Conservation (phyloP, 2,888 invertebrate species). For the Sesamia inferens region DNA sequence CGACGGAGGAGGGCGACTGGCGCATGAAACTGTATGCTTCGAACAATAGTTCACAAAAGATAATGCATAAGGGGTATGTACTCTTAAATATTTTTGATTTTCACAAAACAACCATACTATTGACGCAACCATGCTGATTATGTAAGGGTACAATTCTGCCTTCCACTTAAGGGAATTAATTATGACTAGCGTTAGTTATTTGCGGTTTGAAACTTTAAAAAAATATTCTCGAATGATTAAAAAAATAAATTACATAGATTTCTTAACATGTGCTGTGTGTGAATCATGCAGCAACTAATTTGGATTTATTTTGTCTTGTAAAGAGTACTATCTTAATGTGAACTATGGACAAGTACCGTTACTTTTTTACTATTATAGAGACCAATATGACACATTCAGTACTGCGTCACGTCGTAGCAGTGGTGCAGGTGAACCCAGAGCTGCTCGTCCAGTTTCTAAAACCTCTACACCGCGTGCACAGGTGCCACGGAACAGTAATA, state of each 20-base stretch:
- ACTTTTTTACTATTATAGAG: conserved; percentile 57
- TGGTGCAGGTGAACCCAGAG: conserved; percentile 78
- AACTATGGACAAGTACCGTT: background rate
- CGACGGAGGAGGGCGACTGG: conserved; percentile 75
- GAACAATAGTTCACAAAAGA: conserved; percentile 62
- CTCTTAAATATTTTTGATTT: too few species aligned
- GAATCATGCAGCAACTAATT: background rate
- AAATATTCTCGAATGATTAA: background rate
- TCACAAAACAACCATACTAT: too few species aligned
- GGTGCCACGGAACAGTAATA: conserved; percentile 56
- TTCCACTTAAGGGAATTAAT: background rate
- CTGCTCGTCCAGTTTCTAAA: conserved; percentile 63
- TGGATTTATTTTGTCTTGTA: background rate
- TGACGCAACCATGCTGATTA: conserved; percentile 59
- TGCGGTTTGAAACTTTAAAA: background rate
- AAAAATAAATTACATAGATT: background rate
- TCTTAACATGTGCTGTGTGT: background rate
- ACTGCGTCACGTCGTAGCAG: conserved; percentile 69
- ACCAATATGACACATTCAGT: conserved; percentile 63
- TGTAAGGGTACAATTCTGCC: background rate
- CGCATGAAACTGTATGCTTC: conserved; percentile 69
- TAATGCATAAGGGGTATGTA: conserved; percentile 70
- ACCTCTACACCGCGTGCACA: conserved; percentile 49
- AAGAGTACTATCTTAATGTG: background rate
- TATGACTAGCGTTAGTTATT: background rate